These are phyloP conservation scores for Xyliphius kryptos DNA, from an alignment of 2,113 vertebrate species.

Conservation along the genomic window DNA sequence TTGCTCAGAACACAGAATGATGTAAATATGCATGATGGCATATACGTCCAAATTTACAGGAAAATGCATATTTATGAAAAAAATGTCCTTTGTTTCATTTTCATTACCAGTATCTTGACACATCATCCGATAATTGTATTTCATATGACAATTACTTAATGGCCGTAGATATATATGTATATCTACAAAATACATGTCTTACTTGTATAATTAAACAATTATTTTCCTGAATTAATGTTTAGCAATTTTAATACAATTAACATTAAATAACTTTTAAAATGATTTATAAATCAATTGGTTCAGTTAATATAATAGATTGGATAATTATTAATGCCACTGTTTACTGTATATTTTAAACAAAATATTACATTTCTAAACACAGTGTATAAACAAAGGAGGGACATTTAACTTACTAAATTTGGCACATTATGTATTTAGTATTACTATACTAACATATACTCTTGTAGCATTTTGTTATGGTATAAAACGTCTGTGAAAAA, in stretches of 20 bases:
- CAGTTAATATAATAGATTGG: neutral
- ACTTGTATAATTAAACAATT: neutral
- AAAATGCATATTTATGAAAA: neutral
- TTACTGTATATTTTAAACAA: neutral
- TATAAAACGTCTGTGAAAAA: neutral
- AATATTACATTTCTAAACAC: neutral
- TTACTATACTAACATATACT: neutral
- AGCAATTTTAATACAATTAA: too few species aligned
- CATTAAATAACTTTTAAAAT: too few species aligned
- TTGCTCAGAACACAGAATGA: neutral
- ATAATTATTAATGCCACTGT: neutral
- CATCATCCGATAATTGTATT: neutral
- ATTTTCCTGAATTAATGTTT: too few species aligned
- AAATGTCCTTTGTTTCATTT: neutral
- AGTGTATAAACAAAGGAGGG: neutral
- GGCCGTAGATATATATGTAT: neutral
- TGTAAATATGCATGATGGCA: neutral
- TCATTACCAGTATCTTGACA: neutral
- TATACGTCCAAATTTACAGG: neutral
- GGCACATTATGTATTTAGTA: neutral
- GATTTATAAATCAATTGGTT: neutral
- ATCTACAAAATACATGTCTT: neutral
- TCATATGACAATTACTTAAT: neutral
- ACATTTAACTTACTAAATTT: too few species aligned
- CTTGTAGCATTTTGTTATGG: neutral